Evolutionary conservation across 2,888 invertebrate genomes (phyloP), one percentile per base, ranked within the genome.

Genomic region (Agelastica alni): DNA sequence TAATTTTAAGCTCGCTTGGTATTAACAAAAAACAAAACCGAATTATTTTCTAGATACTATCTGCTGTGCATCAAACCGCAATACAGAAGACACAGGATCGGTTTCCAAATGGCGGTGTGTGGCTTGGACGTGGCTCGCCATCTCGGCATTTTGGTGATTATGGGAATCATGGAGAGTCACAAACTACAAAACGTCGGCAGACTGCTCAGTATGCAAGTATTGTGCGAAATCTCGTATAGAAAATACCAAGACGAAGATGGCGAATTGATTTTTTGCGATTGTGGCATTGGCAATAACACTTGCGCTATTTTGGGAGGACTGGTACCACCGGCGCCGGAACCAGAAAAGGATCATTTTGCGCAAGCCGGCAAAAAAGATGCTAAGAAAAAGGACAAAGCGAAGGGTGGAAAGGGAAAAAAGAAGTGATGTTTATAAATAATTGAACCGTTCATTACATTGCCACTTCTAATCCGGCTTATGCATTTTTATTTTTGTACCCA

Each of bases 271-370:
- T 80, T 81, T 61, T 76, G 75, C 17, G 76, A 80, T 66, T 78
- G 80, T 0, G 81, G 81, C 7, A 71, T 75, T 28, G 80, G 79
- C 4, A 81, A 81, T 67, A 79, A 79, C 61, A 76, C 79, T 0
- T 74, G 74, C 44, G 74, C 75, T 12, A 48, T 75, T 16, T 76
- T 76, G 75, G 75, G 69, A 1, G 71, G 72, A 1, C 7, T 48
- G n/a, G 66, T 75, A 18, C 70, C 71, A 7, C 62, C 64, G 6
- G 56, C 63, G 28, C 62, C 59, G 2, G 55, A 61, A 20, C 56
- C 63, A 3, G n/a, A n/a, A n/a, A n/a, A n/a, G n/a, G n/a, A n/a
- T n/a, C 56, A 58, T 1, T 28, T 42, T 4, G 52, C 51, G 2
- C 16, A 17, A 16, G 39, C 47, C 5, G 47, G 53, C 12, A 39